Conservation (phyloP, 2,797 vertebrate species). For the Remorina albescens region DNA sequence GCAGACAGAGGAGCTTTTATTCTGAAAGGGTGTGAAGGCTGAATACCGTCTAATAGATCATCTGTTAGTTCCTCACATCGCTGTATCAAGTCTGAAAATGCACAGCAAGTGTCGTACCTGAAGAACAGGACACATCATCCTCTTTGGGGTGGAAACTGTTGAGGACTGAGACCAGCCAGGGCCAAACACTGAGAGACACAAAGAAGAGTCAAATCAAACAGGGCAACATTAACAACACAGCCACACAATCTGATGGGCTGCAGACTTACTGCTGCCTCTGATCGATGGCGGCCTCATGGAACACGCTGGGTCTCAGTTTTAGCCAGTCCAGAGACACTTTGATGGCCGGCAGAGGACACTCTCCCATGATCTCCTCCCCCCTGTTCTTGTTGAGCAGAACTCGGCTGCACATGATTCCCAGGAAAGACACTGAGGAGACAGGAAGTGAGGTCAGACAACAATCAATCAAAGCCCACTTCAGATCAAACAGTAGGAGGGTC, state of each 20-base stretch:
- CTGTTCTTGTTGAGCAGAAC: conserved; percentile 91
- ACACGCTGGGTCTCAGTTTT: conserved; percentile 90
- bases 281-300: conserved; percentile 91
- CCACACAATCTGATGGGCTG: too few species aligned
- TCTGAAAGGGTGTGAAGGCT: neutral
- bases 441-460: neutral
- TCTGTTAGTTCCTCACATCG: neutral
- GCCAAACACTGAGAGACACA: conserved; percentile 90
- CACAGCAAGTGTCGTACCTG: conserved; percentile 80
- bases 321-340: conserved; percentile 99
- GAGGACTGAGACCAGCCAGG: conserved; percentile 96
- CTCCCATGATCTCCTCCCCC: conserved; percentile 88
- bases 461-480: neutral
- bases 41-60: neutral
- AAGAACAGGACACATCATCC: conserved; percentile 88
- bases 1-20: neutral
- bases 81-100: neutral
- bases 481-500: conserved; percentile 41
- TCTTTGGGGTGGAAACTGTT: conserved; percentile 97
- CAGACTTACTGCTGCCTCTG: conserved; percentile 92
- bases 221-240: neutral
- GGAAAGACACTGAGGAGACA: conserved; percentile 91
- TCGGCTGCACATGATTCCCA: conserved; percentile 95
- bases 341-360: conserved; percentile 96
- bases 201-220: neutral